These are phyloP conservation scores for Hephaestus fuliginosus DNA, from an alignment of 2,797 vertebrate genomes.

Conservation along the genomic window DNA sequence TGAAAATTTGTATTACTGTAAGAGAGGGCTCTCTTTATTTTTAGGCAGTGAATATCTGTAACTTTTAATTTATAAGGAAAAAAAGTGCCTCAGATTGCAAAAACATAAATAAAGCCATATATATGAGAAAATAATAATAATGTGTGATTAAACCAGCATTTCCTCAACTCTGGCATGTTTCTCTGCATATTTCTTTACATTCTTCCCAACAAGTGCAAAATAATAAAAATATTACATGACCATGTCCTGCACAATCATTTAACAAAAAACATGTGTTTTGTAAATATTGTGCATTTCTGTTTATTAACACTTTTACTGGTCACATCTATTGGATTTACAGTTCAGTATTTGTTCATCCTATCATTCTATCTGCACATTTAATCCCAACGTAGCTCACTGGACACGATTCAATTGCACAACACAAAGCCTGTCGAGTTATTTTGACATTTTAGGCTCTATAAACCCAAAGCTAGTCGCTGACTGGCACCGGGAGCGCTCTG, in stretches of 20 bases:
- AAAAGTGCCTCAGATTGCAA: slow-evolving; percentile 18
- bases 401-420: slow-evolving; percentile 26
- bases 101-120: slow-evolving; percentile 1
- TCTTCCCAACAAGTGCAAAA: slow-evolving; percentile 2
- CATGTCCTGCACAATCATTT: not conserved
- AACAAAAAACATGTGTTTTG: not conserved
- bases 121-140: not conserved
- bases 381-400: slow-evolving; percentile 2
- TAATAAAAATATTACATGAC: not conserved
- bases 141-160: slow-evolving; percentile 10
- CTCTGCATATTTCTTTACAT: slow-evolving; percentile 36
- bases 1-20: not conserved
- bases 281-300: not conserved
- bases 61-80: not conserved
- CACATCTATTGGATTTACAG: slow-evolving; percentile 28
- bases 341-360: slow-evolving; percentile 11
- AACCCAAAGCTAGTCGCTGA: slow-evolving; percentile 68
- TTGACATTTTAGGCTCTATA: not conserved
- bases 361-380: slow-evolving; percentile 25
- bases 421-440: slow-evolving; percentile 20
- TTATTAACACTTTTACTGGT: slow-evolving; percentile 4
- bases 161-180: slow-evolving; percentile 17
- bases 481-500: slow-evolving; percentile 71
- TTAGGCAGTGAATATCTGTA: slow-evolving; percentile 44
- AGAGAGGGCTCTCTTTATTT: not conserved